A percentile compares a stretch with the other conserved stretches of the same genome.
Evolutionary conservation across 1,140 invertebrate species (phyloP).

Genomic region (Polypedilum vanderplanki): DNA sequence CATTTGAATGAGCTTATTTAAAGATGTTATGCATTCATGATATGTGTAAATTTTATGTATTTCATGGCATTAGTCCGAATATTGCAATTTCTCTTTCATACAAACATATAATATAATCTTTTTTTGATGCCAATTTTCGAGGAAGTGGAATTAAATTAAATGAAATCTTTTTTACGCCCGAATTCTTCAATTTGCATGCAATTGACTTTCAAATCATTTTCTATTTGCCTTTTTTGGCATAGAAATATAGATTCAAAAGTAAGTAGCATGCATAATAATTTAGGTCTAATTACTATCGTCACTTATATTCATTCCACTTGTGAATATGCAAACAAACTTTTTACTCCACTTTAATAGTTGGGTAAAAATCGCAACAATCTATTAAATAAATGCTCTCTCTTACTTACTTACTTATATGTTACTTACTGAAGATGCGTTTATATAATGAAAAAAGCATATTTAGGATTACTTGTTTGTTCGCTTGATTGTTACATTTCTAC

Average conservation of each 20-base stretch:
- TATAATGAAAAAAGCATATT: neutral
- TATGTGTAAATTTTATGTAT: neutral
- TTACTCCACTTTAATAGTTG: neutral
- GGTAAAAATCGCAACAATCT: neutral
- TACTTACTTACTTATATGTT: constrained; percentile 7
- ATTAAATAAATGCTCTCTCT: neutral
- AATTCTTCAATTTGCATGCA: constrained; percentile 5
- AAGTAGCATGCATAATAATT: neutral
- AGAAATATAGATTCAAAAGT: neutral
- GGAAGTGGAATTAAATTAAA: neutral
- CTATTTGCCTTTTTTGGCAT: neutral
- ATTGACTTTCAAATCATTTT: neutral
- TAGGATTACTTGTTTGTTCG: neutral
- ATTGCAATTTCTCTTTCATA: constrained; percentile 8
- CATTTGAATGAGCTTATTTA: neutral
- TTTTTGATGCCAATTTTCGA: neutral
- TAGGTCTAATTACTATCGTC: constrained; percentile 12
- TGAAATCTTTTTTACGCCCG: neutral
- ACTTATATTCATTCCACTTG: neutral
- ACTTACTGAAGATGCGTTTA: constrained; percentile 6
- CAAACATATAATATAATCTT: no score
- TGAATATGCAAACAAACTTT: neutral
- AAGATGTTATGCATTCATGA: constrained; percentile 12
- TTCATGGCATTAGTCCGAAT: neutral
- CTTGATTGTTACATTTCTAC: no score